Evolutionary conservation across 2,888 invertebrate species (phyloP), one percentile per base, ranked within the genome.

Genomic region (Sicus ferrugineus): DNA sequence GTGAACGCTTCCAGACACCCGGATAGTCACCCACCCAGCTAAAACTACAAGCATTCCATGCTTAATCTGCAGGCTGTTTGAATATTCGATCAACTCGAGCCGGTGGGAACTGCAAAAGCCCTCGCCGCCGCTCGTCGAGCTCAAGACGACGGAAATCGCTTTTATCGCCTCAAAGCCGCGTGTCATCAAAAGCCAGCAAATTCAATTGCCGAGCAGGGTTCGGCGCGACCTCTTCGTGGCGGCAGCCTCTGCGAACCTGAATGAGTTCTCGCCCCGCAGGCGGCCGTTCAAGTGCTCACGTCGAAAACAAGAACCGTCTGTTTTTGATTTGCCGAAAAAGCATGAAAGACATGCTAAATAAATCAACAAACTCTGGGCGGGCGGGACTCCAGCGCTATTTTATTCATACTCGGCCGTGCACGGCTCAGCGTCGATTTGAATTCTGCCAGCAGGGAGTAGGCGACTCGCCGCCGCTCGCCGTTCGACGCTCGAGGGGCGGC

Each of bases 291-390:
- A 80, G 80, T 80, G 79, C 77, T 61, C 79, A 79, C 83, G 83
- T 83, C 83, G 81, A 83, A 83, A 81, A 79, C 83, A 83, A 79
- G n/a, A 80, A 78, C 81, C 78, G 83, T 83, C 83, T 83, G 83
- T 83, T 83, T 83, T 81, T 83, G 83, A 83, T 83, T 83, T 83
- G 83, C 79, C 79, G 77, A 83, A 82, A 81, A 80, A 73, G 28
- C 21, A 67, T 30, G 56, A 23, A 73, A 73, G 63, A 65, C 69
- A 71, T 65, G 63, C 67, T 34, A 61, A 63, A 9, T 42, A 42
- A 42, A 42, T 42, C 42, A 42, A 48, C 38, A 72, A 66, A 71
- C 71, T 21, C 30, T 5, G 50, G 19, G n/a, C 34, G n/a, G 21
- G 19, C 38, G 38, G 16, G 16, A 23, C 38, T 61, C 61, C 11